Percentiles rank a stretch among this genome's conserved stretches.
Evolutionary conservation across 2,113 vertebrate genomes (phyloP).

Genomic region (Arizona elegans): DNA sequence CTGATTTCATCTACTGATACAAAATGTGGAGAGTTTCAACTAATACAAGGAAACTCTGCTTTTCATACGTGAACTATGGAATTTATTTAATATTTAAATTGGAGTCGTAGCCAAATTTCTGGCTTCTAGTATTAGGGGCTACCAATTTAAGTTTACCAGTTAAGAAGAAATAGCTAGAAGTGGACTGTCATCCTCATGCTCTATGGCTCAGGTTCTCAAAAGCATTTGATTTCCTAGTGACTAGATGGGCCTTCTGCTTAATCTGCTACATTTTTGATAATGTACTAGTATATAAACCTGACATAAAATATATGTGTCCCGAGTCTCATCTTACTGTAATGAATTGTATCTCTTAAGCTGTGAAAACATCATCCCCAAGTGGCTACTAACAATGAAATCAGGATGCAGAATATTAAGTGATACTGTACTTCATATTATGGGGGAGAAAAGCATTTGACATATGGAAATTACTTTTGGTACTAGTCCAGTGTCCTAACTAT

Average conservation of each 20-base stretch:
- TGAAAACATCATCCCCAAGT: background rate
- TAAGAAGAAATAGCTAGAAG: background rate
- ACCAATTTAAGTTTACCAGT: background rate
- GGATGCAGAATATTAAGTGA: background rate
- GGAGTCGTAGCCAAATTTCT: background rate
- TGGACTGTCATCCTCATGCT: background rate
- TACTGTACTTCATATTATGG: background rate
- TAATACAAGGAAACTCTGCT: background rate
- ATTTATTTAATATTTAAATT: background rate
- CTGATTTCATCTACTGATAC: background rate
- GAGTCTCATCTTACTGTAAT: background rate
- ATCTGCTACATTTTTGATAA: background rate
- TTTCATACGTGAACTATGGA: background rate
- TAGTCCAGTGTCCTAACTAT: background rate
- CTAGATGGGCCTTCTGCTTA: background rate
- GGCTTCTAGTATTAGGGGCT: background rate
- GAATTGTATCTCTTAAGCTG: background rate
- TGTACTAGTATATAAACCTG: background rate
- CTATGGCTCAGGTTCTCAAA: background rate
- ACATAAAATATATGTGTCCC: background rate
- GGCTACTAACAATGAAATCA: background rate
- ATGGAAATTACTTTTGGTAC: background rate
- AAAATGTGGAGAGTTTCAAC: background rate
- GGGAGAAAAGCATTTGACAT: background rate
- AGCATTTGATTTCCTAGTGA: background rate